Conservation (phyloP, 2,113 vertebrate genomes). For the Alethe castanea region DNA sequence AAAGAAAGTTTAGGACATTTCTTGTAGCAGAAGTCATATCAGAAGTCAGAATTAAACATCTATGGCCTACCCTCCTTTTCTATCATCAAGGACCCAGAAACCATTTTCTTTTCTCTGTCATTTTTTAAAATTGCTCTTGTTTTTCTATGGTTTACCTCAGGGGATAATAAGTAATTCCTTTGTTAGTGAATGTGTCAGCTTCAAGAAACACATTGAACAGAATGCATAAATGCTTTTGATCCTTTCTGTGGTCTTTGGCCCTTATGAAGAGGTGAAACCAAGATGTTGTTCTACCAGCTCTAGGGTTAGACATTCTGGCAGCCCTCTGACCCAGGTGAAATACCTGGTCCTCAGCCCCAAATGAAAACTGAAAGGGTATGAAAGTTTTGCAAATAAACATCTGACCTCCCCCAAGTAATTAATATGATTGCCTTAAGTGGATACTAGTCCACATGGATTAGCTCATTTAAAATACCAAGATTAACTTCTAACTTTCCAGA, state of each 20-base stretch:
- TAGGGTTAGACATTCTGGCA: background rate
- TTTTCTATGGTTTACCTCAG: background rate
- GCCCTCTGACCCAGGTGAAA: background rate
- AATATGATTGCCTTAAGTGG: background rate
- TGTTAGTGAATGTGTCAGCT: background rate
- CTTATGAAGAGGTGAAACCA: rapidly evolving
- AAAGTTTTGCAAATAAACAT: background rate
- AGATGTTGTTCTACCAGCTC: background rate
- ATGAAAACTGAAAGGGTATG: background rate
- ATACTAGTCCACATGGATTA: background rate
- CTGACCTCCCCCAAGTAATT: background rate
- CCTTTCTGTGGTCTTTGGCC: background rate
- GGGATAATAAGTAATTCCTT: background rate
- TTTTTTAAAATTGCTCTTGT: background rate
- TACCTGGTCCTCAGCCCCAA: background rate
- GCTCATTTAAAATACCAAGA: background rate
- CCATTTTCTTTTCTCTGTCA: background rate
- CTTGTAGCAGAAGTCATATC: background rate
- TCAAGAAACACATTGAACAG: background rate
- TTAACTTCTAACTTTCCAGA: background rate
- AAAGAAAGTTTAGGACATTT: background rate
- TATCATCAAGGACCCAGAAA: background rate
- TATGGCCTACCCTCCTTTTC: background rate
- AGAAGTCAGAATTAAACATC: background rate
- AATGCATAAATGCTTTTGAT: background rate